Conservation (phyloP, 2,797 vertebrate genomes). For the Phoebastria nigripes region DNA sequence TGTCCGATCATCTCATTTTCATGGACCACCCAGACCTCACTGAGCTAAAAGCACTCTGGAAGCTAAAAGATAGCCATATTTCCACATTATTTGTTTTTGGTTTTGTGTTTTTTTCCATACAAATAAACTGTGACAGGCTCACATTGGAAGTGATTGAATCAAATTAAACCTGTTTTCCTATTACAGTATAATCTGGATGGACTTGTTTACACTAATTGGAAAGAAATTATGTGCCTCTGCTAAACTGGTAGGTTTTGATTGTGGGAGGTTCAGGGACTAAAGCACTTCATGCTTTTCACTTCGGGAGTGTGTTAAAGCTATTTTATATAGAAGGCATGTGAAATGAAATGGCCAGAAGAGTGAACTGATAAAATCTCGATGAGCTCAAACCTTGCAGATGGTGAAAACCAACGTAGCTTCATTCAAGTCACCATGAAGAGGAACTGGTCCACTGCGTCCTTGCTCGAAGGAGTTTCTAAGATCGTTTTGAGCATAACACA, state of each 20-base stretch:
- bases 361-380: background rate
- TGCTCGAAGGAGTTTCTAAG: background rate
- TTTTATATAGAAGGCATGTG: background rate
- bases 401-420: background rate
- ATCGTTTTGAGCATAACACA: background rate
- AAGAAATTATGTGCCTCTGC: background rate
- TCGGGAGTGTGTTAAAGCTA: background rate
- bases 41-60: background rate
- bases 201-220: background rate
- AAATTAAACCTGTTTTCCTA: background rate
- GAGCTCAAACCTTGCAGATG: background rate
- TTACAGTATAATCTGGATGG: background rate
- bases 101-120: background rate
- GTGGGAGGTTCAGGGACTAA: background rate
- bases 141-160: background rate
- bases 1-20: background rate
- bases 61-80: background rate
- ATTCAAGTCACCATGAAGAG: background rate
- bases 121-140: background rate
- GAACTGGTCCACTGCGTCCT: background rate
- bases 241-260: background rate
- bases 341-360: background rate
- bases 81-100: background rate
- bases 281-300: background rate
- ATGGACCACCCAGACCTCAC: background rate